Conservation (phyloP, 2,888 invertebrate genomes). For the Zaprionus bogoriensis region DNA sequence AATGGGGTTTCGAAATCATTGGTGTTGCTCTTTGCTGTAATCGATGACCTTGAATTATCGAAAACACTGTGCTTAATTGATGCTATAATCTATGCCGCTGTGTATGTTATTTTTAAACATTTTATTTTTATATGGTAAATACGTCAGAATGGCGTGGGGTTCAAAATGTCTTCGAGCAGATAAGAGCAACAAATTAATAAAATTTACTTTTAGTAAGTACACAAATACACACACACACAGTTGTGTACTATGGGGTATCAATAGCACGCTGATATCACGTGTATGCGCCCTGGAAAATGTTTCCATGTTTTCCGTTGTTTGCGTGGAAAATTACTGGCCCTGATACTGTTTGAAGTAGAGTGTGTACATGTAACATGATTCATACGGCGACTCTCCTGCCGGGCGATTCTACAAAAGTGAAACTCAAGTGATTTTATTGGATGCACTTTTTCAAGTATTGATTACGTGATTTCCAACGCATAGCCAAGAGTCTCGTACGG, state of each 20-base stretch:
- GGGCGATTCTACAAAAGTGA: not conserved
- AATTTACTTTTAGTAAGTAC: conserved; percentile 5
- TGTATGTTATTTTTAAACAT: conserved; percentile 30
- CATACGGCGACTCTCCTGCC: not conserved
- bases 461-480: conserved; percentile 15
- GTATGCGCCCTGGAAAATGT: conserved; percentile 27
- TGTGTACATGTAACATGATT: not conserved
- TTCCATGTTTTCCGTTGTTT: conserved; percentile 1
- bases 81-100: conserved; percentile 27
- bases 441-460: not conserved
- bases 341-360: not conserved
- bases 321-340: conserved; percentile 48
- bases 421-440: not conserved
- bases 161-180: conserved; percentile 28
- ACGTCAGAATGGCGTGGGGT: conserved; percentile 26
- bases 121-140: conserved; percentile 25
- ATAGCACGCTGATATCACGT: conserved; percentile 28
- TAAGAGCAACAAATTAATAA: conserved; percentile 26
- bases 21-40: conserved; percentile 3
- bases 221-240: not conserved
- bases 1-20: conserved; percentile 6
- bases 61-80: conserved; percentile 10
- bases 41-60: conserved; percentile 52
- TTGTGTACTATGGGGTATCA: not conserved
- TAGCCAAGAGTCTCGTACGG: not conserved